These are phyloP conservation scores for Ptilorrhoa leucosticta DNA, from an alignment of 2,113 vertebrate genomes.

Conservation along the genomic window DNA sequence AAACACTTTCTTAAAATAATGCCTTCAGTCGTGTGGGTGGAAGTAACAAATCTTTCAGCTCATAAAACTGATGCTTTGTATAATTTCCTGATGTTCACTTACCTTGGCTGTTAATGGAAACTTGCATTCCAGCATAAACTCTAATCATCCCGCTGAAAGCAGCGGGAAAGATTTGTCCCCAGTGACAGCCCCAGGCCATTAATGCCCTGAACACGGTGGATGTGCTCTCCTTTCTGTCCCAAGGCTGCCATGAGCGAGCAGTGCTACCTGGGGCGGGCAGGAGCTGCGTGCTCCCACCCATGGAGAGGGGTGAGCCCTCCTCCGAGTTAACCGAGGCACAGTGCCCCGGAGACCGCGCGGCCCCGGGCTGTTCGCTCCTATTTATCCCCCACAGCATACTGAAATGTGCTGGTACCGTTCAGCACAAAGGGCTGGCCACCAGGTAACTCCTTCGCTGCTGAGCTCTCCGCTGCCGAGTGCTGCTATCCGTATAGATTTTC, in stretches of 20 bases:
- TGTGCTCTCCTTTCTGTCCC: background rate
- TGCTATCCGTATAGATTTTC: background rate
- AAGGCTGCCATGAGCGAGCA: background rate
- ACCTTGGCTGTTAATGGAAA: background rate
- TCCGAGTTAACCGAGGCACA: background rate
- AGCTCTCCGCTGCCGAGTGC: background rate
- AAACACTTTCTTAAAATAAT: conserved; percentile 23
- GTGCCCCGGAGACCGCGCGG: background rate
- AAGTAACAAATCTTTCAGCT: conserved; percentile 28
- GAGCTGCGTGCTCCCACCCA: background rate
- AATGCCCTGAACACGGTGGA: background rate
- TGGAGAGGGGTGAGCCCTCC: background rate
- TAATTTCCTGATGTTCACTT: conserved; percentile 26
- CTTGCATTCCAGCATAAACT: background rate
- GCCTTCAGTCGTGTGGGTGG: background rate
- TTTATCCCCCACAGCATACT: background rate
- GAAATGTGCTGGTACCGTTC: background rate
- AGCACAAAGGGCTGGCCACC: background rate
- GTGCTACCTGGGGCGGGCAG: fast-evolving
- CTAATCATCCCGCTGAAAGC: background rate
- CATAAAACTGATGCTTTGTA: background rate
- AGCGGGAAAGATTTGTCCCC: background rate
- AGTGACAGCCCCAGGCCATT: background rate
- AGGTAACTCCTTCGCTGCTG: background rate
- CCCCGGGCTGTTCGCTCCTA: fast-evolving